Conservation (phyloP, 2,113 vertebrate species). For the Atherinomorus stipes region DNA sequence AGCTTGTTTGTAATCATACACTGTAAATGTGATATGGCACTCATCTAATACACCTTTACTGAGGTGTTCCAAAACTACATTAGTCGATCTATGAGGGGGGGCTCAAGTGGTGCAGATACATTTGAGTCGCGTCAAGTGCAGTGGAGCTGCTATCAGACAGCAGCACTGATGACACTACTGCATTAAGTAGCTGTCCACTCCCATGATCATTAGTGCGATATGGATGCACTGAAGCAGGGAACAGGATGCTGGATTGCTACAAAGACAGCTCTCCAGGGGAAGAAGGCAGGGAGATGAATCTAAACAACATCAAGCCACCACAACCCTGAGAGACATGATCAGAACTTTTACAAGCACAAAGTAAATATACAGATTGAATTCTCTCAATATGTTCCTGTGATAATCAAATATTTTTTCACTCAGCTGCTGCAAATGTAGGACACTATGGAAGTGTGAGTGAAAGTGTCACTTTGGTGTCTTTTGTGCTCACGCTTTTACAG, state of each 20-base stretch:
- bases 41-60: constrained; percentile 64
- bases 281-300: constrained; percentile 57
- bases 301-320: constrained; percentile 78
- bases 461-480: constrained; percentile 13
- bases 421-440: constrained; percentile 20
- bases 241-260: constrained; percentile 72
- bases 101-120: constrained; percentile 48
- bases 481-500: neutral
- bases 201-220: constrained; percentile 80
- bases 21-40: constrained; percentile 59
- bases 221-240: constrained; percentile 77
- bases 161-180: constrained; percentile 74
- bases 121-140: constrained; percentile 74
- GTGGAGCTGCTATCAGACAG: constrained; percentile 73
- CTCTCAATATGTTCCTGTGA: constrained; percentile 25
- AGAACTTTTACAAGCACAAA: constrained; percentile 66
- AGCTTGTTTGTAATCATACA: constrained; percentile 50
- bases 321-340: constrained; percentile 62
- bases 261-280: constrained; percentile 70
- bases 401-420: constrained; percentile 54
- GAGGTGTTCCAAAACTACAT: constrained; percentile 61
- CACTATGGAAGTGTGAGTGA: neutral
- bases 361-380: constrained; percentile 63
- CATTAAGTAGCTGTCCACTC: constrained; percentile 81
- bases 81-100: constrained; percentile 53